These are phyloP conservation scores for Osmerus mordax DNA, from an alignment of 2,113 vertebrate species.

Conservation along the genomic window DNA sequence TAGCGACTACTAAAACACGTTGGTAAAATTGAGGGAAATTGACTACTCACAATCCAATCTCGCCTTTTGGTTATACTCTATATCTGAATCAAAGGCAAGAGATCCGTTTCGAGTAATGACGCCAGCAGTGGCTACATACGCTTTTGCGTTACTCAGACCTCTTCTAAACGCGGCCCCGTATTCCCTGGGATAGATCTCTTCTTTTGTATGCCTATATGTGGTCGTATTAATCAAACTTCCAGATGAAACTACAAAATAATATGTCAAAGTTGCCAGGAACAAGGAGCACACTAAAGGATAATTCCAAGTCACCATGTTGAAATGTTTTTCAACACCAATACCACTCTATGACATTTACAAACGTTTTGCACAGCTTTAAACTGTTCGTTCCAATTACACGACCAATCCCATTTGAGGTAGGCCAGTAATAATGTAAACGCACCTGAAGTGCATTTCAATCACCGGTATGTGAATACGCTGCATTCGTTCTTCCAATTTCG, in stretches of 20 bases:
- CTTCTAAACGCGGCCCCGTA: neutral
- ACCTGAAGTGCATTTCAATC: no score
- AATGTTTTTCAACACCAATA: no score
- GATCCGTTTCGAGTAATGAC: neutral
- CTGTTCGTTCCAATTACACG: no score
- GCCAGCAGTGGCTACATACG: neutral
- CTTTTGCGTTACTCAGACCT: neutral
- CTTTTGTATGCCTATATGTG: neutral
- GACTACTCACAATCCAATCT: slow-evolving; percentile 3
- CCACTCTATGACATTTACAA: no score
- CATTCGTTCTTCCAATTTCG: no score
- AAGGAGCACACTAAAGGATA: neutral
- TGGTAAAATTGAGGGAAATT: no score
- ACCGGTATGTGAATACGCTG: no score
- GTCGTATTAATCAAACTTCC: neutral
- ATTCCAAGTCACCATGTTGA: slow-evolving; percentile 9
- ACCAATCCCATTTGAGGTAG: no score
- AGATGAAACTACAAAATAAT: neutral
- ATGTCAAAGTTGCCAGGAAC: neutral
- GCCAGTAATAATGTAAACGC: no score
- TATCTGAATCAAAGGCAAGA: slow-evolving; percentile 3
- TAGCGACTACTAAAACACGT: neutral
- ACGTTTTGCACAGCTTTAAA: no score
- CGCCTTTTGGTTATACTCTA: neutral
- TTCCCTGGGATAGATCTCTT: no score